Conservation (phyloP, 2,113 vertebrate species). For the Puntigrus tetrazona region DNA sequence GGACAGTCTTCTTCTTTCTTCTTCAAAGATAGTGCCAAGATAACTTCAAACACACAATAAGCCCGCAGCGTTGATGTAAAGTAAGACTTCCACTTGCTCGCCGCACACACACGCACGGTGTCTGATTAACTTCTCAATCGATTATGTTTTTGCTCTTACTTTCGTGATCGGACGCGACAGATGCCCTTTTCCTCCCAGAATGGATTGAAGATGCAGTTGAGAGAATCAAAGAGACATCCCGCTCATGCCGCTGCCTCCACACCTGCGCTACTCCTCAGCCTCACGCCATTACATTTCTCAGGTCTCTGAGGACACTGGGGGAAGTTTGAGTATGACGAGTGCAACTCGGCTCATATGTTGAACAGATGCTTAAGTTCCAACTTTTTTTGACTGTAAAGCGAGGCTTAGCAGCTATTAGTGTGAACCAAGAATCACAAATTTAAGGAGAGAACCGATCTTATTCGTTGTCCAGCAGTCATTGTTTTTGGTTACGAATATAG, state of each 20-base stretch:
- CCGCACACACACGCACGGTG: background rate
- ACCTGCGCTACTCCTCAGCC: background rate
- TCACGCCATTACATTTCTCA: background rate
- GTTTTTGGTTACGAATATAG: too few relatives aligned
- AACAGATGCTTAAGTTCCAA: background rate
- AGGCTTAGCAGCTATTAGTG: too few relatives aligned
- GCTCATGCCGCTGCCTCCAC: background rate
- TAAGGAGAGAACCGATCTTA: too few relatives aligned
- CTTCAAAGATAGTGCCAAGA: background rate
- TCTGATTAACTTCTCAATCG: constrained; percentile 48
- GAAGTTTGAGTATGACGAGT: too few relatives aligned
- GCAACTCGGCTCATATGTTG: background rate
- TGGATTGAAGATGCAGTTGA: constrained; percentile 44
- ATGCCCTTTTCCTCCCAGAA: constrained; percentile 47
- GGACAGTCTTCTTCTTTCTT: background rate
- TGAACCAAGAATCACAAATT: too few relatives aligned
- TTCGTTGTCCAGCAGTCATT: too few relatives aligned
- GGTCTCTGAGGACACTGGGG: background rate
- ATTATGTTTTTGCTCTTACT: constrained; percentile 51
- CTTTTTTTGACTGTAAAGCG: too few relatives aligned
- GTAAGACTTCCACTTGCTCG: constrained; percentile 4
- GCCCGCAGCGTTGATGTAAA: background rate
- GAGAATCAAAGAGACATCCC: constrained; percentile 26
- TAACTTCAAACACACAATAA: constrained; percentile 3
- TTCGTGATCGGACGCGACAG: constrained; percentile 51